Percentiles rank a stretch among this genome's conserved stretches.
phyloP scores from a whole-genome alignment of 2,113 vertebrate genomes.

The Sebastes schlegelii region DNA sequence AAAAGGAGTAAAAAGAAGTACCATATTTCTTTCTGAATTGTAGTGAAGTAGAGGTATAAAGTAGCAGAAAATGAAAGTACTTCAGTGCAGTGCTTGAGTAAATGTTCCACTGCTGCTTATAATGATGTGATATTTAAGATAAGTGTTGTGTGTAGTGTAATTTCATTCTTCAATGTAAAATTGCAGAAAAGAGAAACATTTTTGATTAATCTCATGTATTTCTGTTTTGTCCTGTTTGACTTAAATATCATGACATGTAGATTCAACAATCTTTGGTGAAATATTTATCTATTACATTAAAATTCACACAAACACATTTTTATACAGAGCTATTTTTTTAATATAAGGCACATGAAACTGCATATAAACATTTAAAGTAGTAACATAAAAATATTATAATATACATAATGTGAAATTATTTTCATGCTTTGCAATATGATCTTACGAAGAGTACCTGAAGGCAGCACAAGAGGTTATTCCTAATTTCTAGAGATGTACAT shows the following conservation, averaged over 20 bases:
- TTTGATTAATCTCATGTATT: neutral
- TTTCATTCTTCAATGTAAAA: neutral
- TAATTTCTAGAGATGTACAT: neutral
- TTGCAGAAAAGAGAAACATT: neutral
- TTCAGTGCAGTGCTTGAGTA: neutral
- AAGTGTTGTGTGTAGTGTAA: neutral
- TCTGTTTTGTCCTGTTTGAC: neutral
- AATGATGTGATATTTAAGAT: neutral
- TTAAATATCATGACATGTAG: neutral
- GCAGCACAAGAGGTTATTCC: constrained; percentile 8
- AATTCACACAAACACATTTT: neutral
- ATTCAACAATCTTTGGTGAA: neutral
- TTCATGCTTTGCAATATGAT: neutral
- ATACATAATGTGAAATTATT: neutral
- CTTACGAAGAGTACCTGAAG: neutral
- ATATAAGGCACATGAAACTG: neutral
- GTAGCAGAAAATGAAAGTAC: neutral
- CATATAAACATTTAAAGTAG: neutral
- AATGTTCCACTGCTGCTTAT: neutral
- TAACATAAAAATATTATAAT: neutral
- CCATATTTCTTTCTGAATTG: neutral
- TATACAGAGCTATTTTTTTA: neutral
- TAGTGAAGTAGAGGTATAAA: neutral
- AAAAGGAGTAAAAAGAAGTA: neutral
- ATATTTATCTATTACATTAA: neutral